These are phyloP conservation scores for Eupeodes corollae DNA, from an alignment of 1,140 invertebrate genomes.

Conservation along the genomic window DNA sequence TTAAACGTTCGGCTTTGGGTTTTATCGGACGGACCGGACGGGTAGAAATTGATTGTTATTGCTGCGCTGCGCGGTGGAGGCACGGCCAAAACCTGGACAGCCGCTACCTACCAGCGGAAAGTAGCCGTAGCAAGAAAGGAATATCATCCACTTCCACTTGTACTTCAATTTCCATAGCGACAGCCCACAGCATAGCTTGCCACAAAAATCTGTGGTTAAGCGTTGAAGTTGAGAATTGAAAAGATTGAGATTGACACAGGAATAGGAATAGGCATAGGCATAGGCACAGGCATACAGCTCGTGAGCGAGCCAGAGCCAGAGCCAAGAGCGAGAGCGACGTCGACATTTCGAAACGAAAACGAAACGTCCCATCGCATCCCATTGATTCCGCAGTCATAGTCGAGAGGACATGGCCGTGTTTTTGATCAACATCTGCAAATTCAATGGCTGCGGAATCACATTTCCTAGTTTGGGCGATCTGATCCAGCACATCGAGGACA, in stretches of 20 bases:
- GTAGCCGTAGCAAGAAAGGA: background rate
- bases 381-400: conserved; percentile 19
- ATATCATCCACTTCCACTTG: too few species aligned
- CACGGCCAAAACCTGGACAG: background rate
- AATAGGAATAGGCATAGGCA: background rate
- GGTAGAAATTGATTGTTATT: background rate
- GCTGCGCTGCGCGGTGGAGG: background rate
- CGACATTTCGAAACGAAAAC: background rate
- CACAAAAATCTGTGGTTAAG: too few species aligned
- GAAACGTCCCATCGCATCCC: background rate
- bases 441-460: conserved; percentile 68
- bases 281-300: background rate
- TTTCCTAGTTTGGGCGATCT: conserved; percentile 67
- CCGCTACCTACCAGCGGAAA: background rate
- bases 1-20: too few species aligned
- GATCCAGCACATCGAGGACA: conserved; percentile 75
- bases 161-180: too few species aligned
- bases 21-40: background rate
- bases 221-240: too few species aligned
- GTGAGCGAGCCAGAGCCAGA: background rate
- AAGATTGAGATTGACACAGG: too few species aligned
- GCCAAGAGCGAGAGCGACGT: background rate
- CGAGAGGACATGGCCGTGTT: conserved; percentile 61
- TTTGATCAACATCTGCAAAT: conserved; percentile 77
- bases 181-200: too few species aligned